A percentile compares a stretch with the other conserved stretches of the same genome.
Evolutionary conservation across 2,113 vertebrate genomes (phyloP).

Genomic region (Xenopus tropicalis): UCB_Xtro_10.0 CM004444.2:80099001-80099500

Average conservation of each 20-base stretch:
- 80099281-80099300: constrained; percentile 76
- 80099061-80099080: constrained; percentile 30
- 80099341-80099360: constrained; percentile 70
- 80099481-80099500: constrained; percentile 21
- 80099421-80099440: constrained; percentile 44
- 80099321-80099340: constrained; percentile 63
- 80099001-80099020: neutral
- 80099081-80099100: constrained; percentile 41
- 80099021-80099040: constrained; percentile 25
- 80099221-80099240: constrained; percentile 71
- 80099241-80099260: constrained; percentile 64
- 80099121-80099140: constrained; percentile 38
- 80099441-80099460: constrained; percentile 34
- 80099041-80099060: constrained; percentile 10
- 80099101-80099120: constrained; percentile 37
- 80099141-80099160: constrained; percentile 43
- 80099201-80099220: constrained; percentile 52
- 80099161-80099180: constrained; percentile 43
- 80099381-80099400: constrained; percentile 63
- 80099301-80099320: constrained; percentile 60
- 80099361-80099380: constrained; percentile 64
- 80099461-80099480: constrained; percentile 19
- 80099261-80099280: constrained; percentile 74
- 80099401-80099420: constrained; percentile 38
- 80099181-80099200: constrained; percentile 43